Evolutionary conservation across 2,113 vertebrate species (phyloP).

Genomic region (Nansenia antarctica): DNA sequence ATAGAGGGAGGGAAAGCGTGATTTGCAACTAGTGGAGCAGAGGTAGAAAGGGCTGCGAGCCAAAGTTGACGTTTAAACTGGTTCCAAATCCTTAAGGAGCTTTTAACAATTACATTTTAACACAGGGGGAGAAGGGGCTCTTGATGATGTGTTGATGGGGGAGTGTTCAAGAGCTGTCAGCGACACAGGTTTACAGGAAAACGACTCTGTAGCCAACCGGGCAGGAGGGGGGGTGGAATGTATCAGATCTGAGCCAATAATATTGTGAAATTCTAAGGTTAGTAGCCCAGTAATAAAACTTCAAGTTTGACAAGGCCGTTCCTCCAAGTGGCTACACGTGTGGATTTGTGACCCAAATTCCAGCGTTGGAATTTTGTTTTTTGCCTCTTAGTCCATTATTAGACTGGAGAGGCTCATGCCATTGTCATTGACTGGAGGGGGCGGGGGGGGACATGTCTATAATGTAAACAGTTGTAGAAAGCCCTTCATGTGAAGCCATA

Average conservation of each 20-base stretch:
- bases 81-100: too few relatives aligned
- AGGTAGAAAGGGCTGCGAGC: too few relatives aligned
- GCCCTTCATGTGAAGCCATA: slow-evolving; percentile 25
- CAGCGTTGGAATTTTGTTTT: slow-evolving; percentile 49
- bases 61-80: too few relatives aligned
- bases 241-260: background rate
- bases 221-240: background rate
- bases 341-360: slow-evolving; percentile 45
- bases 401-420: slow-evolving; percentile 17
- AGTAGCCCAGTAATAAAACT: too few relatives aligned
- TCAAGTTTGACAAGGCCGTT: background rate
- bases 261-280: background rate
- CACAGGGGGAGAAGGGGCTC: too few relatives aligned
- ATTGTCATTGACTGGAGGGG: slow-evolving; percentile 25
- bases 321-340: background rate
- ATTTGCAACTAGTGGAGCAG: too few relatives aligned
- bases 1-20: too few relatives aligned
- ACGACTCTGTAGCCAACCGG: too few relatives aligned
- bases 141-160: too few relatives aligned
- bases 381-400: slow-evolving; percentile 7
- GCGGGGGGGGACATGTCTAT: slow-evolving; percentile 25
- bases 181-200: too few relatives aligned
- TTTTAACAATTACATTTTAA: too few relatives aligned
- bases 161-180: too few relatives aligned
- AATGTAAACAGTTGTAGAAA: slow-evolving; percentile 18